phyloP scores from a whole-genome alignment of 2,113 vertebrate species.

The Neolamprologus devosi region DNA sequence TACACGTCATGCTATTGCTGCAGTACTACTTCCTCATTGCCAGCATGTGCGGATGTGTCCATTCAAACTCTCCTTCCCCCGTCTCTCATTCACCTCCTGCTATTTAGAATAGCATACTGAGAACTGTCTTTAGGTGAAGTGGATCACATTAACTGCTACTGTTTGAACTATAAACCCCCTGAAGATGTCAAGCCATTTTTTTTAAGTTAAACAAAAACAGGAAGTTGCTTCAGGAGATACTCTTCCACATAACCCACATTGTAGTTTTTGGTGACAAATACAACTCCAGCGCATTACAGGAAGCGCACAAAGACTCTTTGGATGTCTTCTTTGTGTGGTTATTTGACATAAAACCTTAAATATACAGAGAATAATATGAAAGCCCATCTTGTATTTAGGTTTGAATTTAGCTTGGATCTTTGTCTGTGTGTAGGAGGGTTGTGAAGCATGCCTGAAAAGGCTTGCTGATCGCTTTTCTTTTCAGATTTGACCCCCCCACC shows the following conservation, averaged over 20 bases:
- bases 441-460: neutral
- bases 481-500: neutral
- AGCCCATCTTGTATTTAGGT: neutral
- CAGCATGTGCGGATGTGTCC: neutral
- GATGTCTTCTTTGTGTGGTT: neutral
- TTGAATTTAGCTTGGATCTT: neutral
- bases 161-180: neutral
- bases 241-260: neutral
- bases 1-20: neutral
- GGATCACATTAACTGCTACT: neutral
- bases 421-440: neutral
- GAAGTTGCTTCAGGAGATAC: neutral
- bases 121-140: neutral
- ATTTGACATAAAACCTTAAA: neutral
- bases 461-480: neutral
- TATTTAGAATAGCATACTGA: neutral
- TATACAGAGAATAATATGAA: neutral
- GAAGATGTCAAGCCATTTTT: neutral
- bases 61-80: neutral
- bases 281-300: neutral
- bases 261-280: conserved; percentile 20
- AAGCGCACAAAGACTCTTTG: neutral
- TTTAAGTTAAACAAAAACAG: neutral
- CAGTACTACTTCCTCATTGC: neutral
- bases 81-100: neutral